These are phyloP conservation scores for Chymomyza caudatula DNA, from an alignment of 2,888 invertebrate species.

Conservation along the genomic window DNA sequence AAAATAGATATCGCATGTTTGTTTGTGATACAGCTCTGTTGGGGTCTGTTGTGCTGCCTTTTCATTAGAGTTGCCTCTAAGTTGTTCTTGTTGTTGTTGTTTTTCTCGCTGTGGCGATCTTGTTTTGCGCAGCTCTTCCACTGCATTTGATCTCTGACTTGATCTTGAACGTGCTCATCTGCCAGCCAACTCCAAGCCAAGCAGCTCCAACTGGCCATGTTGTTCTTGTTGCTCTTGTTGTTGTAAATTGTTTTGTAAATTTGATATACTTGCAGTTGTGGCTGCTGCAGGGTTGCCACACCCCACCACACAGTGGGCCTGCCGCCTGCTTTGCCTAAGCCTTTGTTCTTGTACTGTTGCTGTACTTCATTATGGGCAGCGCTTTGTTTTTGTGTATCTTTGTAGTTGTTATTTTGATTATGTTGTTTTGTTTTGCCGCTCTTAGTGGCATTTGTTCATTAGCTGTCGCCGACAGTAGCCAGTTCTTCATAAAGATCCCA, in stretches of 20 bases:
- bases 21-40: constrained; percentile 7
- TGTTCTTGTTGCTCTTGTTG: constrained; percentile 18
- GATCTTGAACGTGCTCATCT: constrained; percentile 71
- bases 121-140: constrained; percentile 15
- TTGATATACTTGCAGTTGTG: constrained; percentile 72
- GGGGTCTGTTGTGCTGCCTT: background rate
- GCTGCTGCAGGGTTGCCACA: constrained; percentile 14
- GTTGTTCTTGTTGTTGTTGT: constrained; percentile 10
- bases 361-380: constrained; percentile 43
- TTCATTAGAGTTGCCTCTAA: constrained; percentile 3
- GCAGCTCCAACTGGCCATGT: background rate
- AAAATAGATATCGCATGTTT: background rate
- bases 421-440: constrained; percentile 15
- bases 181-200: constrained; percentile 15
- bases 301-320: constrained; percentile 3
- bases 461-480: constrained; percentile 48
- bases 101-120: background rate
- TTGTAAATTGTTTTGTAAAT: constrained; percentile 75
- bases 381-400: constrained; percentile 32
- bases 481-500: constrained; percentile 4
- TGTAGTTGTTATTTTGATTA: constrained; percentile 26
- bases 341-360: constrained; percentile 8
- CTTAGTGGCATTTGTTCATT: constrained; percentile 43
- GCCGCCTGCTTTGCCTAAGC: background rate
- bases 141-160: constrained; percentile 66